Evolutionary conservation across 2,888 invertebrate species (phyloP).

Genomic region (Junonia oenone): DNA sequence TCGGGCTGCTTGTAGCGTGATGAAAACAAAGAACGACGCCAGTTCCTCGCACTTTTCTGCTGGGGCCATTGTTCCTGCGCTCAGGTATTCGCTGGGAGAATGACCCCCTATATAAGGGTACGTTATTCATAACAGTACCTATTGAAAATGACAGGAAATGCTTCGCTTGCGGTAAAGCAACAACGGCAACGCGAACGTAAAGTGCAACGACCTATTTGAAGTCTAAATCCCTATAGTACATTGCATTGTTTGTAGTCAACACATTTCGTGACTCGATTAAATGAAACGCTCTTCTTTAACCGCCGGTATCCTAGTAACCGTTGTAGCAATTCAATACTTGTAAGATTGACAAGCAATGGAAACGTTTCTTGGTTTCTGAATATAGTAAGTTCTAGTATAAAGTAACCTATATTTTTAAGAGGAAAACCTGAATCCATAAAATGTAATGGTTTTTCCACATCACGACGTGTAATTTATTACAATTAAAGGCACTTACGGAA

Average conservation of each 20-base stretch:
- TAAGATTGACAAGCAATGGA: background rate
- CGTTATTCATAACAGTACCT: conserved; percentile 58
- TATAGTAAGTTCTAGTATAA: background rate
- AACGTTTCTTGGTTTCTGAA: background rate
- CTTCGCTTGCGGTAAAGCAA: conserved; percentile 32
- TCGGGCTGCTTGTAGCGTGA: conserved; percentile 38
- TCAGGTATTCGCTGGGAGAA: conserved; percentile 54
- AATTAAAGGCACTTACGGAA: background rate
- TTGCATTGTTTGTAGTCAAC: conserved; percentile 28
- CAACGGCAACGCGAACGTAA: conserved; percentile 41
- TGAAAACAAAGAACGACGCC: conserved; percentile 60
- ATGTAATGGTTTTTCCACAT: background rate
- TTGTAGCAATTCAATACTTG: conserved; percentile 68
- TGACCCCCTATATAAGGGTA: conserved; percentile 64
- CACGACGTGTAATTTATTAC: background rate
- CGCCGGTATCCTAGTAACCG: conserved; percentile 68
- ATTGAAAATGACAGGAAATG: conserved; percentile 56
- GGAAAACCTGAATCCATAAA: background rate
- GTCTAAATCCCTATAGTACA: conserved; percentile 23
- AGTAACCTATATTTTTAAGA: background rate
- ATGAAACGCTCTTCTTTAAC: conserved; percentile 35
- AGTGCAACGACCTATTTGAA: conserved; percentile 45
- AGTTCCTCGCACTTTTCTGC: conserved; percentile 59
- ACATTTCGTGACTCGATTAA: conserved; percentile 51
- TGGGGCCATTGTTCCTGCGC: conserved; percentile 62